Percentiles rank a stretch among this genome's conserved stretches.
phyloP scores from a whole-genome alignment of 1,140 invertebrate species.

The Copidosoma floridanum region DNA sequence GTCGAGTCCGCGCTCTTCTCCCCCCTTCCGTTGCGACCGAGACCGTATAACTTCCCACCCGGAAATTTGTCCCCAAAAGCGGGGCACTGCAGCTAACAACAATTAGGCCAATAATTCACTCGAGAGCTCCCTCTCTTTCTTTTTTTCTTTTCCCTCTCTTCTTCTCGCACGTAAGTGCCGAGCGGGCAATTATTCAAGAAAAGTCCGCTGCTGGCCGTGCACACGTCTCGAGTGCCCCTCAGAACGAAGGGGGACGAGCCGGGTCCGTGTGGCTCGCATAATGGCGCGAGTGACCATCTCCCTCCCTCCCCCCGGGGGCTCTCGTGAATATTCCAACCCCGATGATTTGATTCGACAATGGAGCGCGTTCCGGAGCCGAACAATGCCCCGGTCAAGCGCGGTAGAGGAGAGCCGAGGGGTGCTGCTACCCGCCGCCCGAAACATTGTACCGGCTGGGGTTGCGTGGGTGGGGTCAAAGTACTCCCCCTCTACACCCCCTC shows the following conservation, averaged over 20 bases:
- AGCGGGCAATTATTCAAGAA: slow-evolving; percentile 27
- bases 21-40: background rate
- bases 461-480: slow-evolving; percentile 22
- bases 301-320: too few species aligned
- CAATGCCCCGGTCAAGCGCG: slow-evolving; percentile 51
- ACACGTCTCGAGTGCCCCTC: slow-evolving; percentile 16
- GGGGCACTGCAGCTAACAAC: slow-evolving; percentile 34
- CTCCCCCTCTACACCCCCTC: background rate
- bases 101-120: slow-evolving; percentile 56
- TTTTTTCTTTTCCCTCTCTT: too few species aligned
- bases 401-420: background rate
- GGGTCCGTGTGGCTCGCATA: too few species aligned
- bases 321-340: slow-evolving; percentile 42
- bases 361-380: slow-evolving; percentile 40
- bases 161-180: too few species aligned
- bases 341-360: slow-evolving; percentile 55
- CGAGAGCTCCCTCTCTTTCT: too few species aligned
- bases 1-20: background rate
- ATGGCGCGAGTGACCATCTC: slow-evolving; percentile 45
- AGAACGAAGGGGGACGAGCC: too few species aligned
- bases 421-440: background rate
- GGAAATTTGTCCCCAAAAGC: slow-evolving; percentile 44
- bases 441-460: background rate
- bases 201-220: background rate
- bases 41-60: slow-evolving; percentile 19